Evolutionary conservation across 1,140 invertebrate species (phyloP), one percentile per base, ranked within the genome.

Genomic region (Sinella curviseta): DNA sequence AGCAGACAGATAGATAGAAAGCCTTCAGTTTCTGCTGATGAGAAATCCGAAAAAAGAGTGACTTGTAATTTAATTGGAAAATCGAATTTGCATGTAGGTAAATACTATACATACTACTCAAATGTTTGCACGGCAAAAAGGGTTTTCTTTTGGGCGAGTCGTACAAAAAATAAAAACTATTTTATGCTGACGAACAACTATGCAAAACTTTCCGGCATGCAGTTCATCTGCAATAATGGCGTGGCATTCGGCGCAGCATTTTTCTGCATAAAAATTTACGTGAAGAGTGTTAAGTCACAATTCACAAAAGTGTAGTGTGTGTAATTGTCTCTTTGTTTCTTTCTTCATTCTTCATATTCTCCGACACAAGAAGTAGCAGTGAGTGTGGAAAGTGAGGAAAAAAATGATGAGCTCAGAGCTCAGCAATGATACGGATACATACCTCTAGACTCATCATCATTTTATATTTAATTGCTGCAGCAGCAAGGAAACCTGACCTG

Each of bases 71-170:
- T 48, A 12, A 12, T 48, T 48, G 39, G 14, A 60, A 60, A 60
- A 60, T 60, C 57, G 57, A 60, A 60, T 26, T 60, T 60, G 8
- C 57, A 4, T 60, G 57, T 60, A 60, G 57, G 24, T n/a, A 48
- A 48, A 48, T 48, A 48, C 8, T 20, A n/a, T 48, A 48, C 39
- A 48, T 48, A 12, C 20, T 48, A 12, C 20, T 12, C 8, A 48
- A 48, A 12, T 48, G 39, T 48, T 48, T 48, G 39, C 39, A 48
- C 20, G 39, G 8, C 20, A 48, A 48, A 48, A 48, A n/a, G n/a
- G n/a, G n/a, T n/a, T n/a, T n/a, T n/a, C n/a, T n/a, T n/a, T n/a
- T n/a, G n/a, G n/a, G n/a, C n/a, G n/a, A n/a, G n/a, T n/a, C n/a
- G n/a, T 48, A 48, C 8, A 48, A 48, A 48, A 12, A 20, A 12